Evolutionary conservation across 2,797 vertebrate genomes (phyloP).

Genomic region (Hoplostethus mediterraneus): DNA sequence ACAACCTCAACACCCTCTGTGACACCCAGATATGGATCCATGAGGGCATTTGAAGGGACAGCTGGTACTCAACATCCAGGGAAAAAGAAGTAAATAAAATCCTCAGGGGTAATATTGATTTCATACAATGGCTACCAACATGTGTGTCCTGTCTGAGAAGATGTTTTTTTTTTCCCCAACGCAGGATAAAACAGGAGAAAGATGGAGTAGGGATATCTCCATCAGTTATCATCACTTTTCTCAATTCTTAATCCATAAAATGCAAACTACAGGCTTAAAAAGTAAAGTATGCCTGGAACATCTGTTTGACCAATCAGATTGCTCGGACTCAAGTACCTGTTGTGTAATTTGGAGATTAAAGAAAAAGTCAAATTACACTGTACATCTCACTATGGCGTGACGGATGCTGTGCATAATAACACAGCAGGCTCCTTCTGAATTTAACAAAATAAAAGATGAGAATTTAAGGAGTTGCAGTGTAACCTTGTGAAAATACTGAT

Average conservation of each 20-base stretch:
- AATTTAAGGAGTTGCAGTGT: neutral
- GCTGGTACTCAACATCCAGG: constrained; percentile 39
- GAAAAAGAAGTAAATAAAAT: constrained; percentile 51
- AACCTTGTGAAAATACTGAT: neutral
- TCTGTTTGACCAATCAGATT: neutral
- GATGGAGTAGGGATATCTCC: neutral
- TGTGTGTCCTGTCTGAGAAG: constrained; percentile 7
- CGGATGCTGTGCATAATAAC: too few relatives aligned
- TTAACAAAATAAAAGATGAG: neutral
- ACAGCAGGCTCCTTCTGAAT: too few relatives aligned
- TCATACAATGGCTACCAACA: constrained; percentile 28
- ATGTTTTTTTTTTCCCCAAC: neutral
- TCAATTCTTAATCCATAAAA: neutral
- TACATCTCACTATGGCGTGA: too few relatives aligned
- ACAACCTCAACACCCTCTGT: constrained; percentile 41
- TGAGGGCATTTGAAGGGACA: constrained; percentile 54
- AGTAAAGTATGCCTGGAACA: neutral
- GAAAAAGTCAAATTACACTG: too few relatives aligned
- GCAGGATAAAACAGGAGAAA: neutral
- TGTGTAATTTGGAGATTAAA: neutral
- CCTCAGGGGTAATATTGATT: constrained; percentile 14
- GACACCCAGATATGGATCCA: constrained; percentile 54
- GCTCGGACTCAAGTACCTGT: neutral
- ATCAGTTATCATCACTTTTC: neutral
- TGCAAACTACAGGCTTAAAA: neutral